A percentile compares a stretch with the other conserved stretches of the same genome.
These are phyloP conservation scores for Lycopodina hypogea DNA, from an alignment of 37 sponge, comb jelly and placozoan species.

Conservation along the genomic window DNA sequence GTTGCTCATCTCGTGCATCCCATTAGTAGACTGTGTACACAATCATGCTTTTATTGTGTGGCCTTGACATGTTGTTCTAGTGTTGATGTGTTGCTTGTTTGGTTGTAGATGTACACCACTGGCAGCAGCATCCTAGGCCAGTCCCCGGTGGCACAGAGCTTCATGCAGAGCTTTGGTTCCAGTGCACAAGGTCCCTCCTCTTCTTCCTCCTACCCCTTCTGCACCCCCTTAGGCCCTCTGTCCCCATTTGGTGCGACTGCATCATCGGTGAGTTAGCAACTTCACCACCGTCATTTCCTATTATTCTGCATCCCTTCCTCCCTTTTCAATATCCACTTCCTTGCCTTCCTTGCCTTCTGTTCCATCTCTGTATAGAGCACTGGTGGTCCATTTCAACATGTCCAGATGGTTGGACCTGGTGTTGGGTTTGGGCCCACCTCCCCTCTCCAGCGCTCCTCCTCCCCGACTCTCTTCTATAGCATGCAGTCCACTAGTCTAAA, in stretches of 20 bases:
- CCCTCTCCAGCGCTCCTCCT: constrained; percentile 26
- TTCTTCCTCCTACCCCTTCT: constrained; percentile 48
- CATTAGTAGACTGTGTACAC: no score
- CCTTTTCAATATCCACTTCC: not conserved
- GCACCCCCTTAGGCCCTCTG: constrained; percentile 69
- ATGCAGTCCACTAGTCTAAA: not conserved
- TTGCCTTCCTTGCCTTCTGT: not conserved
- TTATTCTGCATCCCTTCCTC: no score
- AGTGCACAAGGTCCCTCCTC: not conserved
- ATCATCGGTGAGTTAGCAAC: constrained; percentile 8
- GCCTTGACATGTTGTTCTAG: no score
- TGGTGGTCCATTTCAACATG: constrained; percentile 6
- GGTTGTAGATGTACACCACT: not conserved
- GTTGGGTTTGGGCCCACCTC: constrained; percentile 31
- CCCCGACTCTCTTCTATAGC: constrained; percentile 16
- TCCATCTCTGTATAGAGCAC: not conserved
- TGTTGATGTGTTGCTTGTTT: no score
- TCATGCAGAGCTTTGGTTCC: constrained; percentile 68
- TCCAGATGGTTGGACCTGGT: constrained; percentile 14
- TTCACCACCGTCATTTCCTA: not conserved
- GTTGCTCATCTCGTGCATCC: no score
- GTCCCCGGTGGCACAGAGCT: constrained; percentile 77
- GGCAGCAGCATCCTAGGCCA: constrained; percentile 38
- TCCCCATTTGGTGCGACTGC: constrained; percentile 31
- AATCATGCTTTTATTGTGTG: no score